Percentiles rank a stretch among this genome's conserved stretches.
These are phyloP conservation scores for Heliconius charithonia DNA, from an alignment of 2,888 invertebrate species.

Conservation along the genomic window DNA sequence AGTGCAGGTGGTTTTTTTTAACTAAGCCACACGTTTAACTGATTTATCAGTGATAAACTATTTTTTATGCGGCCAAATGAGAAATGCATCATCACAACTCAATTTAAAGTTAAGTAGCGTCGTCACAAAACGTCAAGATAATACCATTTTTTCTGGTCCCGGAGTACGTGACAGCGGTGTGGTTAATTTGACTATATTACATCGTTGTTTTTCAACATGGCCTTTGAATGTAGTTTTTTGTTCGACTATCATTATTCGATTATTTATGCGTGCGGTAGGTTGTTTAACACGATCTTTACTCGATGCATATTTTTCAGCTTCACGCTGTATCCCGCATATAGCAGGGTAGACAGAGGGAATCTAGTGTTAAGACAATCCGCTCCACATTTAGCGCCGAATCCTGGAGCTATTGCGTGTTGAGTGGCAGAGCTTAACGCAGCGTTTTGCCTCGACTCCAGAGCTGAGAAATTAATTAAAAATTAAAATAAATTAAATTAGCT, in stretches of 20 bases:
- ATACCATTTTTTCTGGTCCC: slow-evolving; percentile 58
- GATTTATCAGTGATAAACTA: slow-evolving; percentile 59
- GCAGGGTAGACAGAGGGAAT: too few relatives aligned
- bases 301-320: too few relatives aligned
- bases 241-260: slow-evolving; percentile 62
- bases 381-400: too few relatives aligned
- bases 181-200: slow-evolving; percentile 71
- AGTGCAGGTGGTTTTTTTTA: slow-evolving; percentile 59
- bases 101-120: slow-evolving; percentile 45
- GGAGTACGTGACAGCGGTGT: slow-evolving; percentile 71
- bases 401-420: too few relatives aligned
- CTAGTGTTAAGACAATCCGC: too few relatives aligned
- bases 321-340: too few relatives aligned
- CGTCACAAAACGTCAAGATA: slow-evolving; percentile 41
- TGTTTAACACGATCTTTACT: slow-evolving; percentile 31
- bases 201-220: slow-evolving; percentile 56
- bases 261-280: slow-evolving; percentile 74
- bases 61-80: slow-evolving; percentile 44
- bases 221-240: slow-evolving; percentile 53
- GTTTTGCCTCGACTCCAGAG: too few relatives aligned
- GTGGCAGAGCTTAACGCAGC: too few relatives aligned
- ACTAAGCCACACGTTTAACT: slow-evolving; percentile 57
- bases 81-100: slow-evolving; percentile 45
- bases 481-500: too few relatives aligned
- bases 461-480: too few relatives aligned